Conservation (phyloP, 2,113 vertebrate species). For the Nycticorax nycticorax region DNA sequence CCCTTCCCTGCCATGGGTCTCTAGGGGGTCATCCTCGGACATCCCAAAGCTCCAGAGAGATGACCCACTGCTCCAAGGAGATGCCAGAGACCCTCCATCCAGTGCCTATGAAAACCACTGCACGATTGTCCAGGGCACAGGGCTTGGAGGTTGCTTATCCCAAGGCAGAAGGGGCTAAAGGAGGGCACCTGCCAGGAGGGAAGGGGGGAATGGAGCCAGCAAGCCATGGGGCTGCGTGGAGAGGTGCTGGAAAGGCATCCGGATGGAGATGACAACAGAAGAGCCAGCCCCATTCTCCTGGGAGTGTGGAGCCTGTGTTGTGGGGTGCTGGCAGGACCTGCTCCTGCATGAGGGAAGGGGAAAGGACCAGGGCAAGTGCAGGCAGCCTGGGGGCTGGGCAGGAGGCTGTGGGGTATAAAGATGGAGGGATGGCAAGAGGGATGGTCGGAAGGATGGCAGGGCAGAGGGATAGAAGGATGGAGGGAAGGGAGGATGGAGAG, state of each 20-base stretch:
- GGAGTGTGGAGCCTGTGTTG: rapidly evolving
- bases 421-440: not conserved
- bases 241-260: not conserved
- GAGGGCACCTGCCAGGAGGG: not conserved
- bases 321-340: not conserved
- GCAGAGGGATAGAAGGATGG: not conserved
- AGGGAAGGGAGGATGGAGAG: not conserved
- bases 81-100: not conserved
- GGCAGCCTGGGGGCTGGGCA: not conserved
- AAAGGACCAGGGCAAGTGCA: not conserved
- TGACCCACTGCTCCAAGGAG: not conserved
- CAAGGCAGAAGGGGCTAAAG: not conserved
- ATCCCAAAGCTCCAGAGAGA: not conserved
- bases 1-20: not conserved
- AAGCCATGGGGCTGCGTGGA: not conserved
- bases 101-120: not conserved
- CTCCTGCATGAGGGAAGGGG: not conserved
- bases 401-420: not conserved
- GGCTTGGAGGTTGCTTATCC: not conserved
- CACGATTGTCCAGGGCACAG: not conserved
- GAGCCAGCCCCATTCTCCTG: not conserved
- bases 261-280: not conserved
- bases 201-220: rapidly evolving
- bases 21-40: not conserved
- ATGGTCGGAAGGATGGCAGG: too few relatives aligned